phyloP scores from a whole-genome alignment of 2,797 vertebrate species.

The Leuciscus waleckii region DNA sequence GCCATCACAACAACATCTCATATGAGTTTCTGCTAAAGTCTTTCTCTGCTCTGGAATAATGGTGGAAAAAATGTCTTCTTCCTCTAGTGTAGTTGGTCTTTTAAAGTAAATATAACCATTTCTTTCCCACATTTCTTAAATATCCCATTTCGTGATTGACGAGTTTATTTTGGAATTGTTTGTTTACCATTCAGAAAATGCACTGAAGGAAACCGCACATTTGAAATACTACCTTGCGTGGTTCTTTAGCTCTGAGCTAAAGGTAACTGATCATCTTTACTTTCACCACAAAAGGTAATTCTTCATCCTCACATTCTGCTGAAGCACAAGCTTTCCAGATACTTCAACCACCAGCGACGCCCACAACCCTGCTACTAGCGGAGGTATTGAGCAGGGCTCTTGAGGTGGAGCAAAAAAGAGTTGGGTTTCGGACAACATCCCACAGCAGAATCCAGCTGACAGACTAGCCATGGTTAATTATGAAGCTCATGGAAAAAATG shows the following conservation, averaged over 20 bases:
- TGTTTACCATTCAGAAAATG: slow-evolving; percentile 19
- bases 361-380: slow-evolving; percentile 35
- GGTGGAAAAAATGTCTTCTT: slow-evolving; percentile 51
- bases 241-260: slow-evolving; percentile 17
- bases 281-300: slow-evolving; percentile 23
- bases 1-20: slow-evolving; percentile 12
- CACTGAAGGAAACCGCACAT: background rate
- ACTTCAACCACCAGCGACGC: slow-evolving; percentile 1
- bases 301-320: slow-evolving; percentile 18
- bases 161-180: slow-evolving; percentile 2
- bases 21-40: slow-evolving; percentile 11
- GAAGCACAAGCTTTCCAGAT: slow-evolving; percentile 24
- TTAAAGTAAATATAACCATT: slow-evolving; percentile 18
- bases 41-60: slow-evolving; percentile 47
- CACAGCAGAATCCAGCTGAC: slow-evolving; percentile 67
- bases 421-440: slow-evolving; percentile 70
- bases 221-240: slow-evolving; percentile 22
- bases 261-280: slow-evolving; percentile 16
- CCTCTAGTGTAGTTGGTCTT: background rate
- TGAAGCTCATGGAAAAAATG: slow-evolving; percentile 76
- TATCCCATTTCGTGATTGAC: background rate
- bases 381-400: slow-evolving; percentile 37
- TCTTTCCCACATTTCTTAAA: slow-evolving; percentile 17
- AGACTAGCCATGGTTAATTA: slow-evolving; percentile 73
- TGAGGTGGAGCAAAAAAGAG: slow-evolving; percentile 58